Evolutionary conservation across 2,888 invertebrate species (phyloP), one percentile per base, ranked within the genome.

Genomic region (Lasioglossum villosulum): DNA sequence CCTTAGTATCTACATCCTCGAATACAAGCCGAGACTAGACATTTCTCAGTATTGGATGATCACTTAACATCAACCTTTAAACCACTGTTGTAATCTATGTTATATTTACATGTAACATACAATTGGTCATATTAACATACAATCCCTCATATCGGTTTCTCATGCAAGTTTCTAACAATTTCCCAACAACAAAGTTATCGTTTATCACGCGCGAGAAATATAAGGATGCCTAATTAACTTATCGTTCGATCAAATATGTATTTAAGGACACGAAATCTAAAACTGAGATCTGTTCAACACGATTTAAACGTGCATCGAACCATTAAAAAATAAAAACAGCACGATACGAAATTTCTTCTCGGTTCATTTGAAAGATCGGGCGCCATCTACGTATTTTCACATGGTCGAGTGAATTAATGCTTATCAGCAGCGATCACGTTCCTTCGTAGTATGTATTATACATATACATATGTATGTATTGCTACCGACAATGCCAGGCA

Each of bases 391-490:
- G 63, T 42, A 73, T 78, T 86, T 84, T 80, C 73, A 68, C 75
- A 34, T 42, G 56, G 72, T 52, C 52, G 59, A 59, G 12, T 59
- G 45, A 59, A 81, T 75, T 66, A 75, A 72, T 56, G 68, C 16
- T 76, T 70, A 80, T 71, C 74, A 37, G 6, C 12, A n/a, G 42
- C 75, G 77, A 80, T 74, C 74, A 19, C 42, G 77, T 59, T 70
- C 27, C 59, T 70, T 63, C 63, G 52, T 68, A 37, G 75, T 82
- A 48, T 52, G 45, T 45, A 45, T 42, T 42, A 2, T 39, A 39
- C 39, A 39, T 39, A 12, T 39, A 39, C 39, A 12, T 12, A 10
- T 45, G 45, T 16, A 16, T 45, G 16, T 14, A 16, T 45, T n/a
- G 42, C 34, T 59, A 39, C 39, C 71, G 63, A 76, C 76, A 63